Evolutionary conservation across 2,797 vertebrate species (phyloP), one percentile per base, ranked within the genome.

Genomic region (Danio tinwini): DNA sequence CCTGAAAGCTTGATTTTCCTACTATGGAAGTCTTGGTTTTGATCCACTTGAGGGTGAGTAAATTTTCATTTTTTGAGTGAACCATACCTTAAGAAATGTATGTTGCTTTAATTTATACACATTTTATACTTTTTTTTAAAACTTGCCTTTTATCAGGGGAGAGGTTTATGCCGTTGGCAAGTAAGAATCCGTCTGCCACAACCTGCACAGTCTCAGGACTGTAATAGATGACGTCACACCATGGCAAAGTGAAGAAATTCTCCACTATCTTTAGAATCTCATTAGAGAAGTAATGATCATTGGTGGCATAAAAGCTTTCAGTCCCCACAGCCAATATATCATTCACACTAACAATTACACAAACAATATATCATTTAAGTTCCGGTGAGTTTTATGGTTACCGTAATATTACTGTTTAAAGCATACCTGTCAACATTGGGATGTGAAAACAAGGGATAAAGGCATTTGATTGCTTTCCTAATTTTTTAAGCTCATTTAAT

Each of bases 271-370:
- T 75, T 19, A 96, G 40, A 78, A 81, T 3, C 2, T 40, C 7
- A 14, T 86, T 73, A 0, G 7, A 69, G 83, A 94, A 97, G 90
- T 97, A 98, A 85, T 90, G 94, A 81, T 98, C 97, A 52, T 97
- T 97, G 81, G 96, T 97, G 76, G 95, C 96, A 74, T 97, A 98
- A 89, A 99, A 99, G 82, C 92, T 91, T 1, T 98, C 96, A 10
- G 90, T 87, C 78, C 95, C 95, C 2, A 97, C 37, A 40, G 95
- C 96, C 39, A 97, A 90, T 45, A 99, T 85, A 76, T 99, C 96
- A 81, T 99, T 99, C 71, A 97, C 89, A 76, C 98, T 99, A 81
- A 13, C 82, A 76, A 47, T 83, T 62, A n/a, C 63, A 71, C 17
- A 71, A 5, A 14, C 5, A 65, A 56, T 17, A 52, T 29, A 29